Conservation (phyloP, 2,888 invertebrate genomes). For the Nezara viridula region DNA sequence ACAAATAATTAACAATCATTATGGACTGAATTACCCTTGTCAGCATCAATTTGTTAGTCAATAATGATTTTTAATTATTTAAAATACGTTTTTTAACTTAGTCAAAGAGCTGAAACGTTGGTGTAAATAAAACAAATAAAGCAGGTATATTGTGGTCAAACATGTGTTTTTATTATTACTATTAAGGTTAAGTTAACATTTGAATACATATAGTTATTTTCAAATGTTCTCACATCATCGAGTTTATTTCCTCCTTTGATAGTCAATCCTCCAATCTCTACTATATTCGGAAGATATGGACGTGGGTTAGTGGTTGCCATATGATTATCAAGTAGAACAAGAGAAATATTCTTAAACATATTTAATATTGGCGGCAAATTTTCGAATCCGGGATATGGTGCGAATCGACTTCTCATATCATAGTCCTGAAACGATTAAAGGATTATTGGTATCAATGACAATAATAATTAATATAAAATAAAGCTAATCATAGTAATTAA, state of each 20-base stretch:
- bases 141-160: no score
- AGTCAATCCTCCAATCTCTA: constrained; percentile 87
- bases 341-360: constrained; percentile 39
- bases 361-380: constrained; percentile 23
- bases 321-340: constrained; percentile 48
- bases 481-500: no score
- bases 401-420: constrained; percentile 57
- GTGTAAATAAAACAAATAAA: no score
- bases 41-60: no score
- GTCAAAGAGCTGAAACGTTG: no score
- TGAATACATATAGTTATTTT: background rate
- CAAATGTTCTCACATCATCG: background rate
- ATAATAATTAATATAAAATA: background rate
- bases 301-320: constrained; percentile 72
- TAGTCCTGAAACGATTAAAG: constrained; percentile 48
- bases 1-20: no score
- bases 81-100: no score
- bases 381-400: constrained; percentile 59
- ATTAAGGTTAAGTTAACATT: no score
- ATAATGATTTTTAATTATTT: no score
- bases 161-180: no score
- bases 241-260: constrained; percentile 72
- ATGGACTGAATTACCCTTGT: no score
- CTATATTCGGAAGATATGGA: no score
- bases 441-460: background rate